Evolutionary conservation across 2,113 vertebrate genomes (phyloP).

Genomic region (Corapipo altera): DNA sequence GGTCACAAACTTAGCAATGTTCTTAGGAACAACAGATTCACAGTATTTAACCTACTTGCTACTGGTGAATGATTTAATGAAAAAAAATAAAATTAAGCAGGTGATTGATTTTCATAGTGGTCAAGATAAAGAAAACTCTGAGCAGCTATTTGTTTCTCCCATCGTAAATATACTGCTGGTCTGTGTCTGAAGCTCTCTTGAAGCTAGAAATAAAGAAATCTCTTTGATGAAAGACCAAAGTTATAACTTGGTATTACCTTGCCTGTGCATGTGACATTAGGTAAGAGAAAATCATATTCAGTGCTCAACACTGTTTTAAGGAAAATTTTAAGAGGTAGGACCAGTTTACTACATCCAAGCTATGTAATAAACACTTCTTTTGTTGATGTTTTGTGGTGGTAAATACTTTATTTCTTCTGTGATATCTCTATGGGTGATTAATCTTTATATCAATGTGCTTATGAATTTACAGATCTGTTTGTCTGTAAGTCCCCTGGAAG

Average conservation of each 20-base stretch:
- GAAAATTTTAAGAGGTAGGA: neutral
- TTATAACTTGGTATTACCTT: neutral
- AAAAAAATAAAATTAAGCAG: neutral
- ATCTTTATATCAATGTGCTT: neutral
- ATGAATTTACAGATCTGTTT: neutral
- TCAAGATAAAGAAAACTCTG: neutral
- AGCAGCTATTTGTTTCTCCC: neutral
- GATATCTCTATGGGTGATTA: neutral
- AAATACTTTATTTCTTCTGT: neutral
- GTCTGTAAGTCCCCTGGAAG: neutral
- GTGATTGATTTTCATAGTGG: neutral
- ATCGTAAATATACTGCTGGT: neutral
- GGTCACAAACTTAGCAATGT: neutral
- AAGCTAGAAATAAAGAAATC: neutral
- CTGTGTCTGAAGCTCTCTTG: neutral
- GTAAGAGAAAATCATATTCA: neutral
- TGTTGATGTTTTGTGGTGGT: neutral
- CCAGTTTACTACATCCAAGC: neutral
- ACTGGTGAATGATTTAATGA: neutral
- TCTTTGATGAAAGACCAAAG: neutral
- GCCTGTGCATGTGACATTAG: neutral
- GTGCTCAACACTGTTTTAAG: neutral
- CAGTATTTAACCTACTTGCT: neutral
- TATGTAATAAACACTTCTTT: neutral
- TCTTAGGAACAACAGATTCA: neutral